phyloP scores from a whole-genome alignment of 2,888 invertebrate species.

The Sacculina carcini region DNA sequence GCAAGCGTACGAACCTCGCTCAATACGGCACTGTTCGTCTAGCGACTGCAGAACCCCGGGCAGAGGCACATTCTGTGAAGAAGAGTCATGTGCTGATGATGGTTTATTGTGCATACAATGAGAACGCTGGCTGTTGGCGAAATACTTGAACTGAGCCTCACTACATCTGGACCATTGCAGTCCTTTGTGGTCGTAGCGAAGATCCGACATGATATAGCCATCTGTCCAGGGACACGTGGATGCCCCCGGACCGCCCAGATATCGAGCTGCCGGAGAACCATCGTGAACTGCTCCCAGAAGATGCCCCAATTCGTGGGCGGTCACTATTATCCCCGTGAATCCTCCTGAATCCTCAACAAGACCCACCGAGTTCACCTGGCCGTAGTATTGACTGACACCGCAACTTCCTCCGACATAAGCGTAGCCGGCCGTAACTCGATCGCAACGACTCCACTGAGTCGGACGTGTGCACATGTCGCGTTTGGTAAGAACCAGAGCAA shows the following conservation, averaged over 20 bases:
- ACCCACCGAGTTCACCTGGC: constrained; percentile 1
- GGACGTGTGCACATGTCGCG: constrained; percentile 2
- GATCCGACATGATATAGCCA: constrained; percentile 5
- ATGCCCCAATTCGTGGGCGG: constrained; percentile 3
- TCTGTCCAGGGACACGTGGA: neutral
- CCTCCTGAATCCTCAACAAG: constrained; percentile 5
- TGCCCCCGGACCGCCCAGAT: constrained; percentile 3
- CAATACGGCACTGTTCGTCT: neutral
- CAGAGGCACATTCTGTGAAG: constrained; percentile 5
- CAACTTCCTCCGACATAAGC: constrained; percentile 5
- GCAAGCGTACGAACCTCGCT: neutral
- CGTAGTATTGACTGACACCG: neutral
- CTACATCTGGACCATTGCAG: neutral
- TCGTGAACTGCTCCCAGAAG: constrained; percentile 4
- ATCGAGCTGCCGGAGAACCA: neutral
- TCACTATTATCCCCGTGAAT: constrained; percentile 4
- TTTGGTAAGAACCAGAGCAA: neutral
- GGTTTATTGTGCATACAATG: constrained; percentile 2
- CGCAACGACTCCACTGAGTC: neutral
- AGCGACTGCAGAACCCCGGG: neutral
- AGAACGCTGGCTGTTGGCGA: neutral
- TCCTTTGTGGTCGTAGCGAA: neutral
- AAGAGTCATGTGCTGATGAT: neutral
- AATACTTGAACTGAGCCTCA: neutral
- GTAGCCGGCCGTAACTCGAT: constrained; percentile 3